These are phyloP conservation scores for Oreonectes daqikongensis DNA, from an alignment of 2,797 vertebrate species.

Conservation along the genomic window DNA sequence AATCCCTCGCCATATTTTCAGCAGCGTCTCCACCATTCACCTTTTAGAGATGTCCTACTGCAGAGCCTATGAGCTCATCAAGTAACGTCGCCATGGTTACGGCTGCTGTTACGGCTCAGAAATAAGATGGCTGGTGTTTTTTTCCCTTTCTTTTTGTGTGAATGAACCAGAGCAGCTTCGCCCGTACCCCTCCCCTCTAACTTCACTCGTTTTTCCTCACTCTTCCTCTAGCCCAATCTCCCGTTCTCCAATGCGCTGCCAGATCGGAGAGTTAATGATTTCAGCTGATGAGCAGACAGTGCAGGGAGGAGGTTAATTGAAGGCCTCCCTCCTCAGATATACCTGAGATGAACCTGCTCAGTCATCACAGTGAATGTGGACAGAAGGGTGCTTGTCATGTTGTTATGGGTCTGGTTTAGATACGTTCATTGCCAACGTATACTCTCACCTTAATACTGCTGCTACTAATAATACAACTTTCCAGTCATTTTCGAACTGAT, in stretches of 20 bases:
- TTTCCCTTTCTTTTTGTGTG: conserved; percentile 66
- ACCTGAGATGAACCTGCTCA: not conserved
- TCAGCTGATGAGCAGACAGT: conserved; percentile 11
- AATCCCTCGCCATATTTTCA: conserved; percentile 47
- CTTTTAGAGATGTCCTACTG: conserved; percentile 47
- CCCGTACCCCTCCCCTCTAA: conserved; percentile 10
- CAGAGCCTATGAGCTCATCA: conserved; percentile 80
- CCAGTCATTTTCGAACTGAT: not conserved
- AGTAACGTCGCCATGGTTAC: conserved; percentile 79
- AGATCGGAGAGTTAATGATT: conserved; percentile 22
- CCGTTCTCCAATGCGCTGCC: conserved; percentile 12
- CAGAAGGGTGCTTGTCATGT: not conserved
- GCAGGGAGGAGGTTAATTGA: conserved; percentile 7
- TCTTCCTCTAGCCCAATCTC: conserved; percentile 11
- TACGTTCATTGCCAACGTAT: not conserved
- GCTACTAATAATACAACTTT: not conserved
- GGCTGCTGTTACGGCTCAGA: conserved; percentile 79
- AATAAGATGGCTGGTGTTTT: conserved; percentile 76
- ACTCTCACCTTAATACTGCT: not conserved
- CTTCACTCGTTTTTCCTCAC: conserved; percentile 10
- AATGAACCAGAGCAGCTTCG: conserved; percentile 71
- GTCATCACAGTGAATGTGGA: not conserved
- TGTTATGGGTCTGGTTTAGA: not conserved
- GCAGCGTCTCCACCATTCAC: conserved; percentile 38
- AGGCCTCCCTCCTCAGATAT: conserved; percentile 2